Base-by-base conservation (phyloP, 2,113 vertebrate species). In the Accipiter cooperii region DNA sequence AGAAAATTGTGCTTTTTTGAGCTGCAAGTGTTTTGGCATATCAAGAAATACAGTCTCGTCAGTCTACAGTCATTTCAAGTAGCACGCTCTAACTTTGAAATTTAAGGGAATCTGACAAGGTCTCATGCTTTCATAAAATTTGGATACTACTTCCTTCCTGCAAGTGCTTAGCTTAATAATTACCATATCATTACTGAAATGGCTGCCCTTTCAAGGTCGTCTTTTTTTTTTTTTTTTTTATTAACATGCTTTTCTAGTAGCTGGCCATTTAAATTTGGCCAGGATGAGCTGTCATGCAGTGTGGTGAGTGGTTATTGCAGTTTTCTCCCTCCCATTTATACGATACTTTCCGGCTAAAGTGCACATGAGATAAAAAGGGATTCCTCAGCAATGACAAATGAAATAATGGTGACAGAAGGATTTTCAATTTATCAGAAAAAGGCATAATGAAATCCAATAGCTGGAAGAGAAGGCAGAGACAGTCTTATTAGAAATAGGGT, bases 361-460 rank as follows among this genome's bases (percentile, higher is more conserved):
- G 34, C 31, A 87, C 4, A 6, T 47, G 81, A 81, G 69, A 81
- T 46, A 18, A 64, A 93, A 84, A 71, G 36, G 81, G 57, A 85
- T 93, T 92, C 78, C 78, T 95, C 74, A 76, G 69, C 28, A 73
- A 42, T 69, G 87, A 87, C 63, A 96, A 94, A 85, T 93, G 47
- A 69, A 94, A 93, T 95, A 84, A 82, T 64, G 31, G 57, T 87
- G 92, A 57, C 84, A 90, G 84, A 73, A 91, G 70, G 44, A 47
- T 96, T 96, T 96, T 83, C 75, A 93, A 40, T 91, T 89, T 96
- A 80, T 89, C 84, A 76, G 65, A 79, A 80, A 86, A 93, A 95
- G 14, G 17, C 38, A 90, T 93, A 93, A 96, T 80, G 63, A 90
- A 93, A 95, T 95, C 74, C 84, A 96, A 18, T 29, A 83, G 44